These are phyloP conservation scores for Jordanella pulchra DNA, from an alignment of 2,797 vertebrate genomes.

Conservation along the genomic window DNA sequence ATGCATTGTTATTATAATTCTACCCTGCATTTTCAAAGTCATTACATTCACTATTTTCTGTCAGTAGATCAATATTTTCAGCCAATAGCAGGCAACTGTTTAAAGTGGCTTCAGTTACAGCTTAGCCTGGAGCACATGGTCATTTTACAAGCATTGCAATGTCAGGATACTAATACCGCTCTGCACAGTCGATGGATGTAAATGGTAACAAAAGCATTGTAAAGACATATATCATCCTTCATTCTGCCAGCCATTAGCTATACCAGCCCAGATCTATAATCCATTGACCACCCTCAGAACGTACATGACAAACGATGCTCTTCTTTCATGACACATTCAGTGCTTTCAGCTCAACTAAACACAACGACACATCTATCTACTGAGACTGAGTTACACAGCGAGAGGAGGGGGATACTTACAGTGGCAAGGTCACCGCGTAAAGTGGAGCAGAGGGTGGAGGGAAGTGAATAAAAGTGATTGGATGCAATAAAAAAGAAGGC, in stretches of 20 bases:
- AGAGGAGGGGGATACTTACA: slow-evolving; percentile 77
- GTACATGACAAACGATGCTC: slow-evolving; percentile 52
- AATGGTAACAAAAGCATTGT: slow-evolving; percentile 58
- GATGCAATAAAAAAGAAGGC: slow-evolving; percentile 68
- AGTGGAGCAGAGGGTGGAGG: slow-evolving; percentile 72
- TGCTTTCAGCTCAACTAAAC: slow-evolving; percentile 5
- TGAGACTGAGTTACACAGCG: slow-evolving; percentile 39
- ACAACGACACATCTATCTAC: slow-evolving; percentile 22
- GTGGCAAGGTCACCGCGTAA: slow-evolving; percentile 68
- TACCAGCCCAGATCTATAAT: slow-evolving; percentile 41
- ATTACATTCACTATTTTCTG: slow-evolving; percentile 28
- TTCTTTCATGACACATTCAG: slow-evolving; percentile 26
- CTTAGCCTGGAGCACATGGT: slow-evolving; percentile 34
- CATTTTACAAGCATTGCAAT: slow-evolving; percentile 32
- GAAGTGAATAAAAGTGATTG: slow-evolving; percentile 72
- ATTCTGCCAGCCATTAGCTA: slow-evolving; percentile 64
- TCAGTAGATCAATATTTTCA: slow-evolving; percentile 52
- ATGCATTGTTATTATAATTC: slow-evolving; percentile 22
- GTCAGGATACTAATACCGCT: slow-evolving; percentile 53
- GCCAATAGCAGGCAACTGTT: slow-evolving; percentile 41
- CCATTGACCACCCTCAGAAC: slow-evolving; percentile 66
- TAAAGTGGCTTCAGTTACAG: slow-evolving; percentile 47
- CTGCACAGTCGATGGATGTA: slow-evolving; percentile 58
- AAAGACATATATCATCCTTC: slow-evolving; percentile 56
- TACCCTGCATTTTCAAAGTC: slow-evolving; percentile 11